Evolutionary conservation across 2,113 vertebrate species (phyloP).

Genomic region (Heptranchias perlo): DNA sequence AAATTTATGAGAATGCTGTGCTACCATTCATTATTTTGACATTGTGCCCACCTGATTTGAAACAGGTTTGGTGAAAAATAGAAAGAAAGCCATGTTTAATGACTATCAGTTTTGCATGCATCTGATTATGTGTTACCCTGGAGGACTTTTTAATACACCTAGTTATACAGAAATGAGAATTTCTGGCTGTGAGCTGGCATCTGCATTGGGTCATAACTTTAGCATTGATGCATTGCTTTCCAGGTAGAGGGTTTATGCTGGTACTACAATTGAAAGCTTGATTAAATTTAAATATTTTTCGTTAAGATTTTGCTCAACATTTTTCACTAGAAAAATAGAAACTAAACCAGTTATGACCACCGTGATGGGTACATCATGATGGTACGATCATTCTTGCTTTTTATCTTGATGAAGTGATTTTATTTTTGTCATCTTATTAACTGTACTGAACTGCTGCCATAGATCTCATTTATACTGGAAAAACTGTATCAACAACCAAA

Average conservation of each 20-base stretch:
- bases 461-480: neutral
- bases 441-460: neutral
- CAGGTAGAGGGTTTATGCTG: conserved; percentile 42
- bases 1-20: conserved; percentile 47
- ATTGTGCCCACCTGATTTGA: conserved; percentile 47
- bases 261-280: neutral
- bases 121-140: conserved; percentile 45
- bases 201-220: conserved; percentile 51
- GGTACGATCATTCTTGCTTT: neutral
- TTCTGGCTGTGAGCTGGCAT: conserved; percentile 50
- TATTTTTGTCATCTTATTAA: neutral
- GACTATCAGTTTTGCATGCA: conserved; percentile 43
- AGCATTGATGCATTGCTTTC: conserved; percentile 50
- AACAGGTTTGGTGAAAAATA: conserved; percentile 45
- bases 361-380: neutral
- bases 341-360: neutral
- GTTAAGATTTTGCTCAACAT: conserved; percentile 1
- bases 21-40: conserved; percentile 52
- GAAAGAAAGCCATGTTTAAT: conserved; percentile 43
- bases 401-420: neutral
- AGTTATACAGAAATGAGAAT: conserved; percentile 49
- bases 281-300: neutral
- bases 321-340: neutral
- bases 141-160: conserved; percentile 49
- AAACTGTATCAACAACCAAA: neutral